Percentiles rank a stretch among this genome's conserved stretches.
These are phyloP conservation scores for Camponotus floridanus DNA, from an alignment of 1,140 invertebrate species.

Conservation along the genomic window DNA sequence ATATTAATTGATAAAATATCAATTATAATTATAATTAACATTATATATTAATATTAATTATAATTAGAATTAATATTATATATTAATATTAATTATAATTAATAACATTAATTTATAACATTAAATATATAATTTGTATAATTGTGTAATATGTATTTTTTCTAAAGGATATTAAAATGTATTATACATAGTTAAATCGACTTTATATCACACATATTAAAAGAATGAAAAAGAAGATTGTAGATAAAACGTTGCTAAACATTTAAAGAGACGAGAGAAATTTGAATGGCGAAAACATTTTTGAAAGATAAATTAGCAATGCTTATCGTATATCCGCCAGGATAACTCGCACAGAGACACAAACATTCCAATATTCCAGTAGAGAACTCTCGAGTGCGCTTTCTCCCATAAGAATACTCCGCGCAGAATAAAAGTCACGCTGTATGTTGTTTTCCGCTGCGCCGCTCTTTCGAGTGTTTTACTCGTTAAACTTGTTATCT, in stretches of 20 bases:
- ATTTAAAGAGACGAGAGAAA: not conserved
- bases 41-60: too few species aligned
- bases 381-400: conserved; percentile 3
- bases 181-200: not conserved
- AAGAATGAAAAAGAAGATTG: not conserved
- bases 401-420: conserved; percentile 20
- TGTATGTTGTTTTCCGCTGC: not conserved
- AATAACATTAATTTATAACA: too few species aligned
- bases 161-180: not conserved
- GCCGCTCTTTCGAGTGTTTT: conserved; percentile 24
- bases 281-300: not conserved
- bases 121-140: too few species aligned
- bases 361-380: conserved; percentile 26
- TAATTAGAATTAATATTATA: too few species aligned
- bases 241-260: not conserved
- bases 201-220: not conserved
- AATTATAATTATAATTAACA: too few species aligned
- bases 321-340: not conserved
- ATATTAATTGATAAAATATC: too few species aligned
- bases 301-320: not conserved
- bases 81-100: too few species aligned
- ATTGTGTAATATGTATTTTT: too few species aligned
- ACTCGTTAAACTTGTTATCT: conserved; percentile 55
- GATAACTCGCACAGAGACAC: not conserved
- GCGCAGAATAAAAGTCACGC: conserved; percentile 17